Evolutionary conservation across 2,888 invertebrate species (phyloP), one percentile per base, ranked within the genome.

Genomic region (Myathropa florea): DNA sequence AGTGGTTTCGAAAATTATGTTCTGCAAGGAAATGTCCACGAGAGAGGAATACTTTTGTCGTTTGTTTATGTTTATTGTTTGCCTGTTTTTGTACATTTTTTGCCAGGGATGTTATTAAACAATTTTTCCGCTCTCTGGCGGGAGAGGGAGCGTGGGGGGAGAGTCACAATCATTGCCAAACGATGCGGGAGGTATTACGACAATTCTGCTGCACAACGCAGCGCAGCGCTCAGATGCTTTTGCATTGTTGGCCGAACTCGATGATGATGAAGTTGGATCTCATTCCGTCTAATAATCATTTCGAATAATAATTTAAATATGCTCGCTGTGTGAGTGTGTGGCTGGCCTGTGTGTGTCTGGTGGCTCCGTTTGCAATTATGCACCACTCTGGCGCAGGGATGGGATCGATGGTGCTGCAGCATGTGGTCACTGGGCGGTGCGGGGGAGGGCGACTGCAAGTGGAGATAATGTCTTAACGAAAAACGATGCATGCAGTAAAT

Each of bases 11-110:
- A 73, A 83, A 86, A 86, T 86, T 86, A 86, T 83, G 83, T 86
- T 83, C 85, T 65, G 85, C 85, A 83, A 60, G 59, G 78, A 83
- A 86, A 83, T 86, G 78, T 86, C 70, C 83, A 65, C 46, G 18
- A 18, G 46, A 33, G 18, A 86, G 61, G 78, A 77, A 85, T 83
- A 86, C 83, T 86, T 83, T 86, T 86, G 86, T 86, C 86, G 83
- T 83, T 86, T 86, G 86, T 86, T 86, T 86, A 86, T 86, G 86
- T 86, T 86, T 86, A 86, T 86, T 86, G 86, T 83, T 83, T 83
- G 68, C 77, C 82, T 82, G 83, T 86, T 86, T 83, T 78, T 83
- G 46, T 46, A 18, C 46, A 46, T 46, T 46, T 46, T 46, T 46
- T 46, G 46, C 78, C 78, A 70, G 57, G 57, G 78, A 30, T 86